Base-by-base conservation (phyloP, 2,797 vertebrate genomes). In the Pteronotus mesoamericanus region DNA sequence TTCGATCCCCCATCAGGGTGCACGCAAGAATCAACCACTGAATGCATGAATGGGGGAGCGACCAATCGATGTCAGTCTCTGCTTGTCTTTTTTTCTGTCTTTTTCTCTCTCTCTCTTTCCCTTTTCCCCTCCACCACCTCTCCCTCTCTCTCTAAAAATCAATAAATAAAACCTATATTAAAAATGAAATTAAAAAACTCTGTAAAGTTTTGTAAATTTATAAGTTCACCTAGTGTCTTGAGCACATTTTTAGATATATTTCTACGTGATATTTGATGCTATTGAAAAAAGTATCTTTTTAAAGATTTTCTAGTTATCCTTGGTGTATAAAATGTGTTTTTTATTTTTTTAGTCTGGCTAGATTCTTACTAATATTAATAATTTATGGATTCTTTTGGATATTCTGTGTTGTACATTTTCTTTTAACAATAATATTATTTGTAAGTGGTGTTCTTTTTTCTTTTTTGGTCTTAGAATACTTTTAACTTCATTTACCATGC, bases 291-390 rank as follows among this genome's bases (percentile, higher is more conserved):
- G 1, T 66, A 22, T 48, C 22, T 85, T 89, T 86, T 91, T 29
- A 68, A 91, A 92, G 61, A 57, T 89, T 90, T 93, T 84, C 75
- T 93, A 24, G 18, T 71, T 93, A 61, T 94, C 88, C 34, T 2
- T 78, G 46, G 5, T 69, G 48, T 86, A 26, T 64, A 59, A 93
- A 87, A 34, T 84, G 18, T 10, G 19, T 61, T n/a, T 78, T 92
- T 88, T 74, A n/a, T 69, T 66, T 84, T 95, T 64, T 64, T 59
- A 68, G 3, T 6, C 18, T 79, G 9, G 86, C 24, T 96, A 59
- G 86, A 24, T 86, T 80, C 9, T 78, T 92, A 42, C 19, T 61
- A 57, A 32, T 93, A 44, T 46, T 89, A 24, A 21, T 66, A 72
- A 32, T 39, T 48, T 42, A 34, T 18, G 66, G 61, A 37, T 79